Evolutionary conservation across 2,113 vertebrate species (phyloP), one percentile per base, ranked within the genome.

Genomic region (Neotragus pygmaeus): DNA sequence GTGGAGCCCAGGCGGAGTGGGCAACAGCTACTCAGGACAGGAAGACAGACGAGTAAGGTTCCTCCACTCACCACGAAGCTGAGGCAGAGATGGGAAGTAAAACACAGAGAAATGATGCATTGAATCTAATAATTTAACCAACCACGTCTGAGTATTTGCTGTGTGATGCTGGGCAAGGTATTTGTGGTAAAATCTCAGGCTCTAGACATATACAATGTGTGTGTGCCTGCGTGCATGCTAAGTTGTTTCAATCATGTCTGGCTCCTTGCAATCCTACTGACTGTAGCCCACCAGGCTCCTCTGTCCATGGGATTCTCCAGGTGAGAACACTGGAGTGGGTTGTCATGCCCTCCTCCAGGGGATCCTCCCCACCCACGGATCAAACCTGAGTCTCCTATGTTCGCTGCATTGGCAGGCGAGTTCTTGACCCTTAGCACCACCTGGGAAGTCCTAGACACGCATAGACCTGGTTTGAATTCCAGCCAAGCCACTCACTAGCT

Each of bases 221-320:
- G 36, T 23, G 66, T 6, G 10, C 66, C 66, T 73, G n/a, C 5
- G 0, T 73, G 66, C 66, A 13, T 12, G 36, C 66, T 39, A 39
- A 23, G 19, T 36, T 12, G 36, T 9, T 39, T 73, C 66, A 73
- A 5, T 39, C 19, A 0, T 39, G 66, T 23, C 66, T 0, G 0
- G 36, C n/a, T 21, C 19, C 66, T 73, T 12, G n/a, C 19, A 39
- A 73, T 36, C 21, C 36, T 39, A 13, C 1, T 0, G 19, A 73
- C 66, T 73, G 5, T 3, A 39, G 66, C 19, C 66, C 66, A 25
- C 19, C 66, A 73, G 21, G 66, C 66, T 73, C 66, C 66, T 39
- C 66, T 39, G 66, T 39, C 19, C 66, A 73, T 0, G 36, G 66
- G 36, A 73, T 13, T 39, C 21, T 73, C n/a, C 66, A 23, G 66